Base-by-base conservation (phyloP, 2,113 vertebrate species). In the Nibea coibor region DNA sequence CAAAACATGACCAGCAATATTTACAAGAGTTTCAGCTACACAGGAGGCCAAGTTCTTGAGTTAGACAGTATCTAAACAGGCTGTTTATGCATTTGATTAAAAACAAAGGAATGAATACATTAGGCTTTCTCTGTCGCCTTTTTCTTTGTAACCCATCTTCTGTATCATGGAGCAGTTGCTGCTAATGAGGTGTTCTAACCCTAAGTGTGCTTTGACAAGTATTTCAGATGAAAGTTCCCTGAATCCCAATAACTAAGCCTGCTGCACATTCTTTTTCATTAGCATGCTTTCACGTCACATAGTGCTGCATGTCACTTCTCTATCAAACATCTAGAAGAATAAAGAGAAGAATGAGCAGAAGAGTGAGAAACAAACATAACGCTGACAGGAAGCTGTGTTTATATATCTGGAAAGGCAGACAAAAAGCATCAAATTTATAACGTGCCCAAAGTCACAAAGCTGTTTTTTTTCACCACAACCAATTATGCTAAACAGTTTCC, bases 241-340 rank as follows among this genome's bases (percentile, higher is more conserved):
- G 51, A 16, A 5, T 45, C 22, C 16, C 1, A 5, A 8, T 58
- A 43, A 28, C 66, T 19, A 6, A 20, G 54, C 19, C 10, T 42
- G 39, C 42, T 47, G n/a, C 39, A 24, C 20, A 19, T n/a, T 61
- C 50, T 57, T 58, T 80, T 66, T 58, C 69, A 72, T 72, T 26
- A 69, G 35, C 45, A 61, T 66, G 42, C 69, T 72, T 72, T 66
- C 24, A 66, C 59, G n/a, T 59, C 43, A 59, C 28, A 72, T 19
- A n/a, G 54, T 39, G 53, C 17, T 65, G 48, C 56, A 17, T 22
- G 64, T 62, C 47, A 45, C 65, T 54, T 56, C 78, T 54, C 63
- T 47, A 48, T 68, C 56, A 75, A 19, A 62, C 19, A 61, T 53
- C 14, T 51, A 19, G 31, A 42, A 45, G 20, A 68, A 68, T 43